phyloP scores from a whole-genome alignment of 2,113 vertebrate genomes.

The Aramus guarauna region DNA sequence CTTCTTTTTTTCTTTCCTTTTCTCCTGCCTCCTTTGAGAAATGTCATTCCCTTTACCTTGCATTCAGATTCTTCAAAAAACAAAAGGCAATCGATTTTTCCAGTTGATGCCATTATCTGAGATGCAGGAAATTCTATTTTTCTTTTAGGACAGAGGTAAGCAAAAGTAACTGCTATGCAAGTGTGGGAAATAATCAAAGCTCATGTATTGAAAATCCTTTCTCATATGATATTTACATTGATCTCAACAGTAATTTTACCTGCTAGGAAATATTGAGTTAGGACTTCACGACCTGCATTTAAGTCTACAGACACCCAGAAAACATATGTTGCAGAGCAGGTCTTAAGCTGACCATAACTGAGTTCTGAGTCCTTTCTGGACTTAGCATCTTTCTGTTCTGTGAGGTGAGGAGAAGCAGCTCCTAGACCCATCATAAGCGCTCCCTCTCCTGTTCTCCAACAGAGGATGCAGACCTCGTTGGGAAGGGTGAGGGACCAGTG shows the following conservation, averaged over 20 bases:
- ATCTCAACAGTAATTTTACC: background rate
- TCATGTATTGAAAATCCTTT: background rate
- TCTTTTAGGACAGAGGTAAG: background rate
- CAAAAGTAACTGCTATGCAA: background rate
- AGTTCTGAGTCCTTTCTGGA: background rate
- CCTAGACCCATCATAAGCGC: rapidly evolving
- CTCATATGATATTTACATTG: background rate
- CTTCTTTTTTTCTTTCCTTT: background rate
- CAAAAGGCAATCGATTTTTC: background rate
- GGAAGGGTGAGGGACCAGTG: background rate
- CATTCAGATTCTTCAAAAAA: background rate
- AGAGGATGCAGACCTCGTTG: background rate
- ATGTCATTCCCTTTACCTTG: background rate
- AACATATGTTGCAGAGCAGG: background rate
- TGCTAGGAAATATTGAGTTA: background rate
- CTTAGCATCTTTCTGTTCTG: background rate
- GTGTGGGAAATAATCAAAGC: background rate
- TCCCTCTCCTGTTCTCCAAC: background rate
- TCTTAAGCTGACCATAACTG: background rate
- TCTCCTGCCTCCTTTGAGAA: background rate
- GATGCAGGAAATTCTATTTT: background rate
- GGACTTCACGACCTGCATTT: background rate
- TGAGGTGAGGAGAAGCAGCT: background rate
- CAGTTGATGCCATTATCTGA: background rate
- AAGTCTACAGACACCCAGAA: background rate